These are phyloP conservation scores for Zophobas atratus DNA, from an alignment of 1,140 invertebrate species.

Conservation along the genomic window DNA sequence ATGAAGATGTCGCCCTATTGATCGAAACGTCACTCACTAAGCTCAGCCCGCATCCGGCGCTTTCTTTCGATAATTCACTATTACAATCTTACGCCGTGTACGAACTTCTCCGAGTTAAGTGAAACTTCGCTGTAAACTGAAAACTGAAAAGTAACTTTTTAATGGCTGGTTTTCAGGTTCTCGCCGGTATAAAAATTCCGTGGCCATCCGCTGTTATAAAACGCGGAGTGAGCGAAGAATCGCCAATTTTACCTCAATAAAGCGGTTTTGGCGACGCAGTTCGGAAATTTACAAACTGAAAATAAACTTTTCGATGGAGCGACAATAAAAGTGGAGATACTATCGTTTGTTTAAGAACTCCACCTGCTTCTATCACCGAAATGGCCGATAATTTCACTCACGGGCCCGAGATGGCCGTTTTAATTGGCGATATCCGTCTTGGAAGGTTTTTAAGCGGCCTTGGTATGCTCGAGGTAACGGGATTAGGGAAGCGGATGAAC, in stretches of 20 bases:
- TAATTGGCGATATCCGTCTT: conserved; percentile 25
- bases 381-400: conserved; percentile 13
- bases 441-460: neutral
- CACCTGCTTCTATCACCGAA: conserved; percentile 32
- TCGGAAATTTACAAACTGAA: neutral
- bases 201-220: neutral
- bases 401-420: neutral
- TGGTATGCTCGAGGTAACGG: neutral
- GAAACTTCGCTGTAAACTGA: neutral
- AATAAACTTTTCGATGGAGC: neutral
- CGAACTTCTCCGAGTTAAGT: conserved; percentile 15
- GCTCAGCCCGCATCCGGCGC: neutral
- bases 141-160: conserved; percentile 23
- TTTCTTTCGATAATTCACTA: conserved; percentile 13
- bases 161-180: conserved; percentile 17
- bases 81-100: conserved; percentile 15
- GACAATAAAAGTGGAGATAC: conserved; percentile 11
- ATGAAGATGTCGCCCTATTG: conserved; percentile 12
- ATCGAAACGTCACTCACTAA: conserved; percentile 7
- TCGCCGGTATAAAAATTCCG: neutral
- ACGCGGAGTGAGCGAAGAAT: neutral
- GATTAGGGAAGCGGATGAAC: too few relatives aligned
- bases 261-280: conserved; percentile 5
- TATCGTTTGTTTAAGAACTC: conserved; percentile 22
- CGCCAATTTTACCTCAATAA: conserved; percentile 12